Evolutionary conservation across 2,888 invertebrate species (phyloP).

Genomic region (Teleogryllus oceanicus): DNA sequence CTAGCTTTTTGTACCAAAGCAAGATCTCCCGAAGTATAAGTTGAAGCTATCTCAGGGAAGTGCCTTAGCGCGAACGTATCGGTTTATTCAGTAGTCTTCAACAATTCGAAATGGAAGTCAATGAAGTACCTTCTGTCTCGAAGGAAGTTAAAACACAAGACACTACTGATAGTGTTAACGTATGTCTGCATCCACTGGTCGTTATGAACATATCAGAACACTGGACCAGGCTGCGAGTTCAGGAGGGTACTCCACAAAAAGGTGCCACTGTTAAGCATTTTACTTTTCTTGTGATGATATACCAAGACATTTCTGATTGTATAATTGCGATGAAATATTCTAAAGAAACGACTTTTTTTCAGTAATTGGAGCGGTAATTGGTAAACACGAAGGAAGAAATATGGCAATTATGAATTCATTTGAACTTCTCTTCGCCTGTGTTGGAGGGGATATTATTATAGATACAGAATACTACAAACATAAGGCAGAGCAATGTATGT

Average conservation of each 20-base stretch:
- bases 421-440: constrained; percentile 78
- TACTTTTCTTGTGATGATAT: not conserved
- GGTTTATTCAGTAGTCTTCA: not conserved
- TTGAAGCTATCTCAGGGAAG: too few relatives aligned
- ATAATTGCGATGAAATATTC: too few relatives aligned
- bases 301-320: too few relatives aligned
- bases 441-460: constrained; percentile 77
- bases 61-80: too few relatives aligned
- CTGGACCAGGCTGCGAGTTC: too few relatives aligned
- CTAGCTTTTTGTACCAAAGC: too few relatives aligned
- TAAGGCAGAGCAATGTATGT: constrained; percentile 82
- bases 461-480: constrained; percentile 91
- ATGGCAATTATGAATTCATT: constrained; percentile 99
- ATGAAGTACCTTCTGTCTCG: constrained; percentile 50
- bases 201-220: too few relatives aligned
- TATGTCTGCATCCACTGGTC: constrained; percentile 82
- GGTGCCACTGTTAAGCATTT: not conserved
- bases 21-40: too few relatives aligned
- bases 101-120: constrained; percentile 58
- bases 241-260: too few relatives aligned
- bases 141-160: constrained; percentile 70
- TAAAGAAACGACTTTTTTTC: constrained; percentile 45
- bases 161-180: constrained; percentile 87
- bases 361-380: constrained; percentile 93
- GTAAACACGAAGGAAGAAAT: constrained; percentile 93